Evolutionary conservation across 2,888 invertebrate species (phyloP).

Genomic region (Volucella inflata): DNA sequence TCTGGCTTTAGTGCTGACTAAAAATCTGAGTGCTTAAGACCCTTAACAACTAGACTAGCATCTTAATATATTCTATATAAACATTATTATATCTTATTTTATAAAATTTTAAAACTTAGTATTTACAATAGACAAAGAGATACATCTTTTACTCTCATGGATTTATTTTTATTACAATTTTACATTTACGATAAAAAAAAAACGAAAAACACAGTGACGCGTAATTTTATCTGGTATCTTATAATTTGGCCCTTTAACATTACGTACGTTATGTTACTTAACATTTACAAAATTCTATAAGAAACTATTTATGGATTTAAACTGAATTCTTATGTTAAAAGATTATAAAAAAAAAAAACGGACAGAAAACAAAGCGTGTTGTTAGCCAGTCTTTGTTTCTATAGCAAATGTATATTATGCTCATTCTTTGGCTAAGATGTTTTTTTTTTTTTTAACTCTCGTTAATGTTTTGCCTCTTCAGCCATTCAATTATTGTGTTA

Average conservation of each 20-base stretch:
- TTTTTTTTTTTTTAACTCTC: conserved; percentile 61
- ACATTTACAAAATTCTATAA: conserved; percentile 16
- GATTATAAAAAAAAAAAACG: conserved; percentile 26
- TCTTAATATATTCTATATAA: conserved; percentile 40
- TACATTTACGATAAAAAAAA: conserved; percentile 29
- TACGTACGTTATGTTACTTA: conserved; percentile 7
- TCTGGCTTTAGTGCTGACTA: conserved; percentile 59
- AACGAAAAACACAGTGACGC: conserved; percentile 38
- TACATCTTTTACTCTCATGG: not conserved
- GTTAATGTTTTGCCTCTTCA: conserved; percentile 81
- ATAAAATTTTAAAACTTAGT: conserved; percentile 46
- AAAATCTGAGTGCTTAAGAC: conserved; percentile 49
- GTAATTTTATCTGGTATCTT: conserved; percentile 39
- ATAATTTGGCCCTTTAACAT: conserved; percentile 46
- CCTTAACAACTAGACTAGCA: conserved; percentile 51
- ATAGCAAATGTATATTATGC: conserved; percentile 15
- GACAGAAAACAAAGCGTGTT: conserved; percentile 58
- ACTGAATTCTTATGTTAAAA: conserved; percentile 3
- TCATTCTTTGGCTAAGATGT: not conserved
- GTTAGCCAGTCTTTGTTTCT: conserved; percentile 68
- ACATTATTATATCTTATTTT: conserved; percentile 47
- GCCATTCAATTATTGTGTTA: conserved; percentile 90
- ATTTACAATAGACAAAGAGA: conserved; percentile 65
- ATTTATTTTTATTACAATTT: conserved; percentile 27
- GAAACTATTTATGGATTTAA: conserved; percentile 31